Evolutionary conservation across 1,140 invertebrate genomes (phyloP).

Genomic region (Drosophila nikananu): DNA sequence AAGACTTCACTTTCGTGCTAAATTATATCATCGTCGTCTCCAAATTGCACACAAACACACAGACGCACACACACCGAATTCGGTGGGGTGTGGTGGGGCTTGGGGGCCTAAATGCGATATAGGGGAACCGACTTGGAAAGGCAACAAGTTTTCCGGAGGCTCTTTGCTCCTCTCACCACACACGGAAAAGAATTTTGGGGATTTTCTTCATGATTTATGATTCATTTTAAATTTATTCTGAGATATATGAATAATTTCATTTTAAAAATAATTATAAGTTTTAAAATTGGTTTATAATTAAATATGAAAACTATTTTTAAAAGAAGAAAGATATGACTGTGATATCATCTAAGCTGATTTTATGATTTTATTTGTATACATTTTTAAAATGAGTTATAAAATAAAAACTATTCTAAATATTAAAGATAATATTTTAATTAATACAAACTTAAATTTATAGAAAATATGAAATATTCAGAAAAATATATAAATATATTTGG

Average conservation of each 20-base stretch:
- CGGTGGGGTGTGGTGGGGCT: constrained; percentile 8
- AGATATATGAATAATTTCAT: neutral
- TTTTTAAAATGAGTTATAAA: too few species aligned
- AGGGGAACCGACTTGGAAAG: constrained; percentile 53
- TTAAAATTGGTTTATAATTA: too few species aligned
- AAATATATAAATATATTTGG: too few species aligned
- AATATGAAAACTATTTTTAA: neutral
- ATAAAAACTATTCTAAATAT: too few species aligned
- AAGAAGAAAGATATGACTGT: neutral
- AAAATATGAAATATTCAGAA: too few species aligned
- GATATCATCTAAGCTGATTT: too few species aligned
- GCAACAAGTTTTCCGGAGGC: constrained; percentile 76
- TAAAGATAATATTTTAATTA: too few species aligned
- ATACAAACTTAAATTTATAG: too few species aligned
- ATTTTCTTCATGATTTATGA: too few species aligned
- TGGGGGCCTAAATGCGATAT: constrained; percentile 43
- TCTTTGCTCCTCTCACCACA: constrained; percentile 11
- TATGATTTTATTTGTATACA: too few species aligned
- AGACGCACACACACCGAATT: constrained; percentile 19
- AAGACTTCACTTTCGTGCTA: constrained; percentile 80
- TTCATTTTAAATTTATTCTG: too few species aligned
- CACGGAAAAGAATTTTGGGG: constrained; percentile 11
- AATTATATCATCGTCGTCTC: constrained; percentile 78
- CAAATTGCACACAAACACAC: constrained; percentile 62
- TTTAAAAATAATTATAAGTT: too few species aligned